These are phyloP conservation scores for Hipposideros larvatus DNA, from an alignment of 2,797 vertebrate genomes.

Conservation along the genomic window DNA sequence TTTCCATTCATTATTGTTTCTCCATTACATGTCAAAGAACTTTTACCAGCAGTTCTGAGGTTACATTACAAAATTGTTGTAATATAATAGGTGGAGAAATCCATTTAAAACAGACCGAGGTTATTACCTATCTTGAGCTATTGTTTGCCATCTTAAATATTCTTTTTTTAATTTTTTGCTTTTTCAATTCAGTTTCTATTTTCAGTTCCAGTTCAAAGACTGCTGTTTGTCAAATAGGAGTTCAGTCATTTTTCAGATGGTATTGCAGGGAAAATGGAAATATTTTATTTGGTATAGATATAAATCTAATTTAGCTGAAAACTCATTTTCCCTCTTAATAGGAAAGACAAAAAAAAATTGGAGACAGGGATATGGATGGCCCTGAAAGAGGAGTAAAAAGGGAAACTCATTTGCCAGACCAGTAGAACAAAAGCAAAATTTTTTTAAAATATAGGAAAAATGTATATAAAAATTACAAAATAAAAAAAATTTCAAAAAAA, in stretches of 20 bases:
- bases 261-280: neutral
- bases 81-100: neutral
- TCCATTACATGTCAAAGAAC: neutral
- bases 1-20: neutral
- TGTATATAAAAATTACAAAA: neutral
- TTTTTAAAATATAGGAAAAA: neutral
- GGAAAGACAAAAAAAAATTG: neutral
- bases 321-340: neutral
- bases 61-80: neutral
- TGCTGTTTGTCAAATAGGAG: neutral
- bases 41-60: neutral
- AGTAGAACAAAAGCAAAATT: neutral
- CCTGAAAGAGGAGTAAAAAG: neutral
- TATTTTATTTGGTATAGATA: neutral
- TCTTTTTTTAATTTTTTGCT: neutral
- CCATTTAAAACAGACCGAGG: neutral
- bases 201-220: neutral
- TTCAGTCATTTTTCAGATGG: neutral
- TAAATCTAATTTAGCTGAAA: neutral
- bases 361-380: neutral
- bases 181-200: neutral
- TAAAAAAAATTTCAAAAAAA: neutral
- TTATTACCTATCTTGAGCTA: neutral
- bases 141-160: neutral
- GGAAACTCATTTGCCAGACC: neutral